These are phyloP conservation scores for Cyphotilapia sp. DNA, from an alignment of 2,113 vertebrate genomes.

Conservation along the genomic window DNA sequence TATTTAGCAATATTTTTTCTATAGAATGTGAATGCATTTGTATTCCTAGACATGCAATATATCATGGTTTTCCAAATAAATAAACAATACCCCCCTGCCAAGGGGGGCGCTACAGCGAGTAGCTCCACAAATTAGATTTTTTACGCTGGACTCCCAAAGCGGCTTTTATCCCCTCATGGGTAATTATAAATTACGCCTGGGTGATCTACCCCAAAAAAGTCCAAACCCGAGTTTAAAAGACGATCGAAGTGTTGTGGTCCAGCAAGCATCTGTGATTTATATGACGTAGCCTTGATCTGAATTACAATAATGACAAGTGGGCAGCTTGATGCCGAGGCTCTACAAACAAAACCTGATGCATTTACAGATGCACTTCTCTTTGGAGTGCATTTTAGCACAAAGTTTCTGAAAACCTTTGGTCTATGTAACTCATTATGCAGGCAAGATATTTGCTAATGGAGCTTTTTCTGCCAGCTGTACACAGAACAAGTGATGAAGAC, in stretches of 20 bases:
- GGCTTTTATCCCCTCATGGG: background rate
- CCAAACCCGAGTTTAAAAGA: background rate
- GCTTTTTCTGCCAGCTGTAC: background rate
- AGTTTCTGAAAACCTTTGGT: background rate
- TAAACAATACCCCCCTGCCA: background rate
- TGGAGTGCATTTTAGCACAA: background rate
- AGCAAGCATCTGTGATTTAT: background rate
- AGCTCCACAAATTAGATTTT: background rate
- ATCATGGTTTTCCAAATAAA: background rate
- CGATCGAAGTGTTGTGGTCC: background rate
- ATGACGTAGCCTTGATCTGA: background rate
- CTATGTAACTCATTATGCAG: background rate
- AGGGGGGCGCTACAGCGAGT: background rate
- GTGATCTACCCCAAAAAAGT: background rate
- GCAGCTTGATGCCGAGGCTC: background rate
- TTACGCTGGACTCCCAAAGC: background rate
- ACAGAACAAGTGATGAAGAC: background rate
- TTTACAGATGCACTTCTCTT: background rate
- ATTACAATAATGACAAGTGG: background rate
- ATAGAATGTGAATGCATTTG: background rate
- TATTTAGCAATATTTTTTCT: background rate
- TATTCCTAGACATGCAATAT: background rate
- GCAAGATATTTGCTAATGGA: background rate
- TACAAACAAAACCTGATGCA: background rate
- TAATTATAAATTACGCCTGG: background rate